Evolutionary conservation across 2,113 vertebrate species (phyloP).

Genomic region (Neodon shergylaensis): DNA sequence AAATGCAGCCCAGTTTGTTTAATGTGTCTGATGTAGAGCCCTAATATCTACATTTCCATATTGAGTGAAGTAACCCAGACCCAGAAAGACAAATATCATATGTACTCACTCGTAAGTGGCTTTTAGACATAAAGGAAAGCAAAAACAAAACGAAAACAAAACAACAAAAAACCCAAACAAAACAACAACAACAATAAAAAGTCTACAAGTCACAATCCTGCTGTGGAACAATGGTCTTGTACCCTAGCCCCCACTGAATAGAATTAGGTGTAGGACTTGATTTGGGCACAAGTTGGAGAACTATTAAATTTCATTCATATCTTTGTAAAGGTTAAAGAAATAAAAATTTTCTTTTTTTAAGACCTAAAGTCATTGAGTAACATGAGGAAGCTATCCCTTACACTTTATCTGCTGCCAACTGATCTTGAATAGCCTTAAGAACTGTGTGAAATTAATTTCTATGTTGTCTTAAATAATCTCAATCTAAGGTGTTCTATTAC

Average conservation of each 20-base stretch:
- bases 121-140: too few relatives aligned
- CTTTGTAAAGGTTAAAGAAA: neutral
- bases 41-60: neutral
- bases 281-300: neutral
- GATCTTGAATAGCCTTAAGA: neutral
- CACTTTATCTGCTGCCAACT: neutral
- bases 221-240: too few relatives aligned
- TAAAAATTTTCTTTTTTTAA: neutral
- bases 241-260: neutral
- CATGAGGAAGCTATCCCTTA: too few relatives aligned
- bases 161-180: too few relatives aligned
- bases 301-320: neutral
- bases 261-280: neutral
- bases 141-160: too few relatives aligned
- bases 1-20: neutral
- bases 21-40: neutral
- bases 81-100: too few relatives aligned
- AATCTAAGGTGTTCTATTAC: neutral
- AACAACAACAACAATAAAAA: too few relatives aligned
- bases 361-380: neutral
- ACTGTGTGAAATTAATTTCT: neutral
- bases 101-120: too few relatives aligned
- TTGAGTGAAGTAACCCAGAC: too few relatives aligned
- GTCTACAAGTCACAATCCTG: too few relatives aligned
- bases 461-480: neutral